These are phyloP conservation scores for Drosophila siamana DNA, from an alignment of 2,888 invertebrate species.

Conservation along the genomic window DNA sequence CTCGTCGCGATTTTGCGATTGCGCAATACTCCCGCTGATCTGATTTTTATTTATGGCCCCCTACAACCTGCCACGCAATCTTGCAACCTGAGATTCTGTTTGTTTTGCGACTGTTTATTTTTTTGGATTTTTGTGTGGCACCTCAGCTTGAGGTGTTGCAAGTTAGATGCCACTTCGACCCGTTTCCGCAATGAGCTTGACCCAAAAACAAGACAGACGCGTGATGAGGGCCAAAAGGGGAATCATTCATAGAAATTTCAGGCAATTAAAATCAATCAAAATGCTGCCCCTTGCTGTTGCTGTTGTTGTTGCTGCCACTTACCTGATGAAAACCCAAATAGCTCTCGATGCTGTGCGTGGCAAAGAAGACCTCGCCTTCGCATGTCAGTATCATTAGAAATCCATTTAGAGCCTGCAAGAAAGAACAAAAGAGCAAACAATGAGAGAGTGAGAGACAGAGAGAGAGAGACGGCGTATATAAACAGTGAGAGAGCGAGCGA, in stretches of 20 bases:
- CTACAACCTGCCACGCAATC: conserved; percentile 31
- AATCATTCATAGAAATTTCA: conserved; percentile 48
- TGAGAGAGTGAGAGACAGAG: conserved; percentile 14
- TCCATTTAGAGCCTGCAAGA: conserved; percentile 97
- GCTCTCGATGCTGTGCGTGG: conserved; percentile 99
- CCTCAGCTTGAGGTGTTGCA: conserved; percentile 9
- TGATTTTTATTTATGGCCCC: conserved; percentile 83
- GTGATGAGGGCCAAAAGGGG: not conserved
- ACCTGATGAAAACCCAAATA: conserved; percentile 99
- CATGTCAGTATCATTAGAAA: conserved; percentile 99
- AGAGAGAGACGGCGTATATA: too few relatives aligned
- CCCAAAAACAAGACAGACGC: conserved; percentile 56
- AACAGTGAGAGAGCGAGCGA: not conserved
- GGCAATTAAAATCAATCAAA: conserved; percentile 79
- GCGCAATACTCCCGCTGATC: conserved; percentile 84
- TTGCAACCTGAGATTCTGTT: conserved; percentile 35
- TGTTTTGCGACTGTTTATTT: conserved; percentile 23
- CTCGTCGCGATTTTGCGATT: conserved; percentile 65
- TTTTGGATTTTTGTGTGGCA: conserved; percentile 1
- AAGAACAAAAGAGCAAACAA: conserved; percentile 66
- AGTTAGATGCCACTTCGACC: conserved; percentile 16
- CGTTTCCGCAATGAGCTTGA: conserved; percentile 66
- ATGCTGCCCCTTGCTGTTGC: conserved; percentile 21
- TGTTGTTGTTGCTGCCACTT: conserved; percentile 82
- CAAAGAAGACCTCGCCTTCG: conserved; percentile 99